Evolutionary conservation across 2,888 invertebrate genomes (phyloP), one percentile per base, ranked within the genome.

Genomic region (Yponomeuta evonymella): DNA sequence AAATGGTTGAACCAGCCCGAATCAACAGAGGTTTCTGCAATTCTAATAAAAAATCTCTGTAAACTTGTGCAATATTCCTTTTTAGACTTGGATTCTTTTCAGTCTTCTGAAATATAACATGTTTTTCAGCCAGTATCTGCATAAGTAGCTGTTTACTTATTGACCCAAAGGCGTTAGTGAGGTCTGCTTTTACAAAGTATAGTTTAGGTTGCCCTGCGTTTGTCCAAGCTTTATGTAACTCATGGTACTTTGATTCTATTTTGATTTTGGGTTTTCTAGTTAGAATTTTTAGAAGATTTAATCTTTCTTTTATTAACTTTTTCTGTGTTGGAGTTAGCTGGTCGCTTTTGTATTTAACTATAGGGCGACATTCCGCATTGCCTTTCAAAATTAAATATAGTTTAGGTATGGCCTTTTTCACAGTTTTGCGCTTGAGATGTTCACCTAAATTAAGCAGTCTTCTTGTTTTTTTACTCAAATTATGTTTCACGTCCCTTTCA

Each of bases 131-230:
- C 65, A 93, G 73, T 73, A 93, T 85, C 75, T 81, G 86, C 71
- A 83, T 75, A 48, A 93, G 77, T 71, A 82, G 82, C 5, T 81
- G 78, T 75, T 80, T 88, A 73, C 87, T 83, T 36, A 93, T 88
- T n/a, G 84, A 86, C 1, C 93, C 93, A 83, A 93, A 93, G 12
- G 93, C 93, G 82, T 93, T 90, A 69, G 84, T 87, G 0, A 93
- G 80, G 76, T 93, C 93, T 6, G 88, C 83, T 79, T 90, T 93
- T 0, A 93, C 78, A 76, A 92, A 92, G 78, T 88, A 93, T 23
- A 93, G 79, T 76, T 82, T 84, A 23, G 93, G 92, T 73, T 84
- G 82, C 68, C 83, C 80, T 5, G 76, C 73, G 63, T 76, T 74
- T 3, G 81, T n/a, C 93, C 93, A 93, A 63, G 82, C 79, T 11